These are phyloP conservation scores for Steinernema feltiae DNA, from an alignment of 1,140 invertebrate species.

Conservation along the genomic window DNA sequence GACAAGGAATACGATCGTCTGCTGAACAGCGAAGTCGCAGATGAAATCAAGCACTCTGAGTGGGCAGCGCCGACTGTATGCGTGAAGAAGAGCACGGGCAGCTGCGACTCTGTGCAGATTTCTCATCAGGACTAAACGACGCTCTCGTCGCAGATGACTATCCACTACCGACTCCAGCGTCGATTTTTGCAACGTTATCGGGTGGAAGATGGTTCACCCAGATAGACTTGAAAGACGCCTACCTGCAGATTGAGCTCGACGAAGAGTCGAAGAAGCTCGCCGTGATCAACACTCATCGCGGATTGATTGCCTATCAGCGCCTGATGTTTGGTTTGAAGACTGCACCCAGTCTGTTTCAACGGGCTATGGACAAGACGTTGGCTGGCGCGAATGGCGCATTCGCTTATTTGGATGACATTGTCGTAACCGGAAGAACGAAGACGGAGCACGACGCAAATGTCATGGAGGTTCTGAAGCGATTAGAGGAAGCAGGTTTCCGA, in stretches of 20 bases:
- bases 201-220: slow-evolving; percentile 33
- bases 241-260: slow-evolving; percentile 39
- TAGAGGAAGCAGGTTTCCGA: slow-evolving; percentile 15
- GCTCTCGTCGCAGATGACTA: slow-evolving; percentile 29
- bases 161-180: slow-evolving; percentile 38
- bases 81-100: slow-evolving; percentile 56
- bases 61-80: slow-evolving; percentile 60
- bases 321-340: slow-evolving; percentile 33
- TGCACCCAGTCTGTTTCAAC: slow-evolving; percentile 33
- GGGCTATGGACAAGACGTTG: slow-evolving; percentile 32
- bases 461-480: neutral
- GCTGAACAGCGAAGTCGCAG: slow-evolving; percentile 35
- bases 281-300: slow-evolving; percentile 28
- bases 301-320: slow-evolving; percentile 3
- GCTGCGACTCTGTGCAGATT: slow-evolving; percentile 56
- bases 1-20: slow-evolving; percentile 52
- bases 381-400: neutral
- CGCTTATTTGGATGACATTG: slow-evolving; percentile 36
- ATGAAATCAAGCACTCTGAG: slow-evolving; percentile 50
- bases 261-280: slow-evolving; percentile 30
- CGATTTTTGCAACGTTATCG: slow-evolving; percentile 34
- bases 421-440: slow-evolving; percentile 3
- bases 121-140: slow-evolving; percentile 45
- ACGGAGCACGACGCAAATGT: slow-evolving; percentile 9
- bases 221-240: slow-evolving; percentile 43